These are phyloP conservation scores for Thelaira solivaga DNA, from an alignment of 2,888 invertebrate species.

Conservation along the genomic window DNA sequence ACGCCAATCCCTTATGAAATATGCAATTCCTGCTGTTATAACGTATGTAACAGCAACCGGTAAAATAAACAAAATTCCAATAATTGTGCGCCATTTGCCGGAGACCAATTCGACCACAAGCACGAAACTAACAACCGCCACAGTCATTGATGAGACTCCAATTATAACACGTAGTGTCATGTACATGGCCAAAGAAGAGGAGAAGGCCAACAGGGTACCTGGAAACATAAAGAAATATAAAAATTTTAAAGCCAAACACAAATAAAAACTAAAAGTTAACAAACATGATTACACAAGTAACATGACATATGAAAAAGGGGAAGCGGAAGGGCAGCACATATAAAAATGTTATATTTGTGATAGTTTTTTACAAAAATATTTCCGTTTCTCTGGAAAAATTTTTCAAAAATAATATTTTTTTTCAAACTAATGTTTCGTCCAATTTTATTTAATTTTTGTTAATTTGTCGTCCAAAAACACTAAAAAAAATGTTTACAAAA, in stretches of 20 bases:
- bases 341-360: no score
- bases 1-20: slow-evolving; percentile 80
- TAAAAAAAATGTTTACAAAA: no score
- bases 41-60: slow-evolving; percentile 81
- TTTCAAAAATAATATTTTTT: no score
- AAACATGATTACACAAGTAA: no score
- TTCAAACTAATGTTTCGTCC: no score
- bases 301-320: no score
- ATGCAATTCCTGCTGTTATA: slow-evolving; percentile 80
- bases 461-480: no score
- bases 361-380: no score
- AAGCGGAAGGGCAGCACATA: no score
- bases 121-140: slow-evolving; percentile 83
- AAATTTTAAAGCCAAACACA: not conserved
- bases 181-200: slow-evolving; percentile 80
- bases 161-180: slow-evolving; percentile 79
- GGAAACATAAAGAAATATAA: slow-evolving; percentile 1
- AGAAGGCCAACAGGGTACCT: slow-evolving; percentile 79
- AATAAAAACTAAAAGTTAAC: not conserved
- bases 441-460: no score
- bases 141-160: slow-evolving; percentile 82
- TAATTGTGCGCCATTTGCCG: slow-evolving; percentile 81
- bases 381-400: no score
- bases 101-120: slow-evolving; percentile 82
- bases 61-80: slow-evolving; percentile 81